Conservation (phyloP, 2,888 invertebrate genomes). For the Rhyacophila evoluta region DNA sequence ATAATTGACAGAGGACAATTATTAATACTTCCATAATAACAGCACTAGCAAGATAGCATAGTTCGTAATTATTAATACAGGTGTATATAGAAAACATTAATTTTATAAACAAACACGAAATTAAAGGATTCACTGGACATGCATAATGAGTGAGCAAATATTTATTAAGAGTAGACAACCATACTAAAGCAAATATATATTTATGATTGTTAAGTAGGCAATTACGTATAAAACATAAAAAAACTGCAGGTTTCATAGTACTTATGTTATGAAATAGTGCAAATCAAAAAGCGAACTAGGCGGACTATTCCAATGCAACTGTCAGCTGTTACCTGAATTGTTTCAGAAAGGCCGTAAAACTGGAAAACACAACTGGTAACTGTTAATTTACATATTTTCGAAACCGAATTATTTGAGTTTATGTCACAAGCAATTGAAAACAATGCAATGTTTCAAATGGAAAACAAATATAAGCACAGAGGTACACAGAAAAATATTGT, state of each 20-base stretch:
- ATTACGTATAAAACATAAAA: background rate
- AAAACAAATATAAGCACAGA: conserved; percentile 44
- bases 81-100: conserved; percentile 11
- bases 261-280: conserved; percentile 40
- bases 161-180: background rate
- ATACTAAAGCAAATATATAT: background rate
- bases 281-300: conserved; percentile 43
- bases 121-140: conserved; percentile 2
- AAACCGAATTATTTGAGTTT: conserved; percentile 27
- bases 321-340: conserved; percentile 47
- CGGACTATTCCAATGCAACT: conserved; percentile 46
- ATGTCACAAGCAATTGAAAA: conserved; percentile 35
- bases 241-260: conserved; percentile 22
- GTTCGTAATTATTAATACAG: conserved; percentile 22
- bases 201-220: background rate
- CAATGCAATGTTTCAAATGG: conserved; percentile 33
- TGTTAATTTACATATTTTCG: conserved; percentile 39
- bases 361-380: conserved; percentile 29
- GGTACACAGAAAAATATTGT: conserved; percentile 38
- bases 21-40: background rate
- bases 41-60: background rate
- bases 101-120: conserved; percentile 19
- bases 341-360: conserved; percentile 31
- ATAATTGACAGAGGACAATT: background rate
- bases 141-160: background rate